These are phyloP conservation scores for Unio delphinus DNA, from an alignment of 2,888 invertebrate genomes.

Conservation along the genomic window DNA sequence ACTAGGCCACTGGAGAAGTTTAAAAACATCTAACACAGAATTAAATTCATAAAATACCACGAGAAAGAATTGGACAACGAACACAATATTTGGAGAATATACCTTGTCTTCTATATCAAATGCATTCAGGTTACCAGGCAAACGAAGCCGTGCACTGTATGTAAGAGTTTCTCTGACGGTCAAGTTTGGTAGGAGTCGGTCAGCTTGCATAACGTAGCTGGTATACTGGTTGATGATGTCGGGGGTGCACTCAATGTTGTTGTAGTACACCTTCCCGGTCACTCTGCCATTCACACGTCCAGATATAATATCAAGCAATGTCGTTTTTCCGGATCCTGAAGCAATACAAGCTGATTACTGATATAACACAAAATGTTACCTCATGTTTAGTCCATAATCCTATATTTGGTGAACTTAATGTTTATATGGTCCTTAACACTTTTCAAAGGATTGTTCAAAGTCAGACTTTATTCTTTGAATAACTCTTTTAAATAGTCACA, in stretches of 20 bases:
- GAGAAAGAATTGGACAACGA: no score
- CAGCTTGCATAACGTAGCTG: slow-evolving; percentile 90
- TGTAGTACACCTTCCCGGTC: slow-evolving; percentile 50
- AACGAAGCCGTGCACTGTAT: slow-evolving; percentile 64
- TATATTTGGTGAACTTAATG: background rate
- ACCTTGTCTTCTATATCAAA: slow-evolving; percentile 46
- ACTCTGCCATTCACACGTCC: slow-evolving; percentile 73
- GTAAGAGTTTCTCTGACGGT: slow-evolving; percentile 83
- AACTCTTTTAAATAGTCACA: background rate
- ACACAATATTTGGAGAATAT: background rate
- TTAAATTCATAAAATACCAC: no score
- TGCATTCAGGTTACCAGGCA: slow-evolving; percentile 51
- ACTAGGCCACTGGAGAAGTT: no score
- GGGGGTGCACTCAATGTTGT: slow-evolving; percentile 42
- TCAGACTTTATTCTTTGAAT: background rate
- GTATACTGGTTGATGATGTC: slow-evolving; percentile 88
- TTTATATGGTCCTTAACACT: background rate
- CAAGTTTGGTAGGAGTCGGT: slow-evolving; percentile 86
- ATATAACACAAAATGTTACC: background rate
- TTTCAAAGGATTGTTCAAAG: background rate
- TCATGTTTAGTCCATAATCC: background rate
- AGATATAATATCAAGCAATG: slow-evolving; percentile 90
- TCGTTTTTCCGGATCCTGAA: slow-evolving; percentile 92
- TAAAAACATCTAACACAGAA: no score
- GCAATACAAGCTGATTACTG: background rate